Conservation (phyloP, 1,140 invertebrate genomes). For the Microplitis mediator region DNA sequence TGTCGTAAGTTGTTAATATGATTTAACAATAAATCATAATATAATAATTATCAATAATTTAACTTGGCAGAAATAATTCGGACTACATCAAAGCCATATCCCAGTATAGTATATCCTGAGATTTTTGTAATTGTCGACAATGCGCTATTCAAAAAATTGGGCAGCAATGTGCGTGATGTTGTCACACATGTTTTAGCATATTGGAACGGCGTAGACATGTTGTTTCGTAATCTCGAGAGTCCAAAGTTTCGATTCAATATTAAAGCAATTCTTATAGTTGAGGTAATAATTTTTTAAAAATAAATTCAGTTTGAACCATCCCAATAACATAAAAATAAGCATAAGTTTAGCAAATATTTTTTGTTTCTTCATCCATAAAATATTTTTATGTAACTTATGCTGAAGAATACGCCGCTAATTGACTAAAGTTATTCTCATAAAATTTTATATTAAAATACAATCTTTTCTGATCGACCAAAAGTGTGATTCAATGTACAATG, state of each 20-base stretch:
- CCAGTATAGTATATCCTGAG: constrained; percentile 5
- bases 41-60: no score
- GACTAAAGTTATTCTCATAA: no score
- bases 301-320: no score
- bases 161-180: neutral
- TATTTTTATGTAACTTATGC: no score
- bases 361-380: neutral
- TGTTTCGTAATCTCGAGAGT: constrained; percentile 20
- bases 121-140: constrained; percentile 11
- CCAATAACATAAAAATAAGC: no score
- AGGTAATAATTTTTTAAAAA: constrained; percentile 10
- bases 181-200: constrained; percentile 18
- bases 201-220: constrained; percentile 33
- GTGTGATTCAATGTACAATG: no score
- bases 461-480: no score
- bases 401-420: no score
- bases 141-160: neutral
- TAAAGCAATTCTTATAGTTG: constrained; percentile 29
- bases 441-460: no score
- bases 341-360: neutral
- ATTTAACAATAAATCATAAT: no score
- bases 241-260: constrained; percentile 31
- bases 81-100: neutral
- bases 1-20: no score
- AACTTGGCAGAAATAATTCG: neutral